Conservation (phyloP, 1,140 invertebrate species). For the Formica selysi region DNA sequence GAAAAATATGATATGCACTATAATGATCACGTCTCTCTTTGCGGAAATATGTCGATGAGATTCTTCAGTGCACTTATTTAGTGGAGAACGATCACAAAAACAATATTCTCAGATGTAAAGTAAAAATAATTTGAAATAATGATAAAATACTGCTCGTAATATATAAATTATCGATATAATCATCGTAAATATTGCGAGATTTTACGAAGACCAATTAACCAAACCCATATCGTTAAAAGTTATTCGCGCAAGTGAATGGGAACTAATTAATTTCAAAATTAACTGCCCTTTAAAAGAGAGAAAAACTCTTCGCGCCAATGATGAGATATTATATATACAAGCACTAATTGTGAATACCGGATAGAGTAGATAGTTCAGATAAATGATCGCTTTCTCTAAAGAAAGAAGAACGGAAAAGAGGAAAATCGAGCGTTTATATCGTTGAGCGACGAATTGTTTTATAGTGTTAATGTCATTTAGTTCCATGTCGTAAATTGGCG, state of each 20-base stretch:
- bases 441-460: conserved; percentile 73
- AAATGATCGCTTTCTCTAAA: neutral
- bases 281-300: neutral
- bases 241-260: neutral
- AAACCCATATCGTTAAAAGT: neutral
- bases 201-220: conserved; percentile 3
- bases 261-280: conserved; percentile 6
- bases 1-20: conserved; percentile 43
- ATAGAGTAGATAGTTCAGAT: neutral
- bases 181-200: neutral
- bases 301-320: neutral
- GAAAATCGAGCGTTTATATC: neutral
- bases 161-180: conserved; percentile 21
- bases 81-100: neutral
- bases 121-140: neutral
- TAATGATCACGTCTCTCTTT: conserved; percentile 19
- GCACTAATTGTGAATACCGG: neutral
- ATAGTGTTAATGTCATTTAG: conserved; percentile 35
- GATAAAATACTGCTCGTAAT: neutral
- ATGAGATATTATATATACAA: neutral
- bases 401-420: neutral
- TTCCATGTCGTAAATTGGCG: conserved; percentile 65
- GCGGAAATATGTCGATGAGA: conserved; percentile 7
- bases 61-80: conserved; percentile 16
- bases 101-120: neutral